Evolutionary conservation across 2,797 vertebrate species (phyloP).

Genomic region (Alauda arvensis): DNA sequence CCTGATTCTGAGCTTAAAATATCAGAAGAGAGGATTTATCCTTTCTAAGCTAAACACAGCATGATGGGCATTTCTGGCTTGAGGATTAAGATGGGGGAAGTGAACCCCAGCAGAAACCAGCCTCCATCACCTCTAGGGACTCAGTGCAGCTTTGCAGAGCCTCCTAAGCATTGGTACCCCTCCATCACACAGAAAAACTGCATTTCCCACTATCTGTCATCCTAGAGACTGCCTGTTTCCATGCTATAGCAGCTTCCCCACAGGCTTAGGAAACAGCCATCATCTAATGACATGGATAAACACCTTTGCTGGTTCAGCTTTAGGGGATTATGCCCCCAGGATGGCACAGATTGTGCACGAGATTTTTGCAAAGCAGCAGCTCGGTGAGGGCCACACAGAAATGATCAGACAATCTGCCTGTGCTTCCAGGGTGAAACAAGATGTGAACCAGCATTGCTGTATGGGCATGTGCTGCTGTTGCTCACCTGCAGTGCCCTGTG

Average conservation of each 20-base stretch:
- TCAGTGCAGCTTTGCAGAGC: not conserved
- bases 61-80: not conserved
- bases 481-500: not conserved
- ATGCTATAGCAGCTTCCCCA: not conserved
- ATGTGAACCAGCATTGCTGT: not conserved
- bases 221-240: not conserved
- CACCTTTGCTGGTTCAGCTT: not conserved
- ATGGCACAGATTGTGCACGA: not conserved
- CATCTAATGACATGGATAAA: constrained; percentile 36
- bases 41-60: not conserved
- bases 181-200: not conserved
- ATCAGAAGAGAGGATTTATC: not conserved
- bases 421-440: not conserved
- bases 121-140: not conserved
- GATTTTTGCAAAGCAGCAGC: constrained; percentile 4
- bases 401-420: not conserved
- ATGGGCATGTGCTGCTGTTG: fast-evolving
- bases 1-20: not conserved
- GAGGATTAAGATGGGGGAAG: not conserved
- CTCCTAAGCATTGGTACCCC: not conserved
- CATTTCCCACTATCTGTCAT: not conserved
- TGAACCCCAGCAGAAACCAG: not conserved
- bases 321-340: constrained; percentile 27
- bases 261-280: constrained; percentile 13
- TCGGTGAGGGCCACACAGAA: not conserved